Evolutionary conservation across 2,888 invertebrate species (phyloP), one percentile per base, ranked within the genome.

Genomic region (Sphaerophoria taeniata): DNA sequence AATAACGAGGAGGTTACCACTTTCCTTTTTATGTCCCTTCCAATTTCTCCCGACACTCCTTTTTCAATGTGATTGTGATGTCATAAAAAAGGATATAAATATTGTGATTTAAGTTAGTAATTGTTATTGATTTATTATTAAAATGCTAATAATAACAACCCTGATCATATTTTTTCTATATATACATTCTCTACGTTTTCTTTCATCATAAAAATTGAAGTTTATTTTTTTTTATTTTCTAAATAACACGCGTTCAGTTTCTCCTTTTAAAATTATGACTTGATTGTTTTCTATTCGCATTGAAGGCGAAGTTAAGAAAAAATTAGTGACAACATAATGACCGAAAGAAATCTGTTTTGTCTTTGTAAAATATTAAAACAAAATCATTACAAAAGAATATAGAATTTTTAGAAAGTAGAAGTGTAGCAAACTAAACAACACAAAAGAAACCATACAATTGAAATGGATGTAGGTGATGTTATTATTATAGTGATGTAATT

Each of bases 41-140:
- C 67, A 71, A 39, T 51, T 71, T 45, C 53, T 63, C 39, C 39
- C 9, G 12, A 24, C 24, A 24, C 24, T 24, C 67, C 39, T 34
- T 14, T 53, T 45, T 67, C 39, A 67, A 77, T 72, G 76, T 65
- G 65, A 58, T 75, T 72, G 76, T 65, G 65, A 58, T 75, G 81
- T 63, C 76, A 61, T 84, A 80, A 84, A 79, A 69, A 81, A 80
- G 55, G 70, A 81, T 72, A 85, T 73, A 81, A 63, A 85, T 24
- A 24, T 85, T 85, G 85, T 85, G 85, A 85, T 85, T 85, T 85
- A 85, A 85, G 85, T 85, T 85, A 85, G 81, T 85, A 77, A 81
- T 61, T 77, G 73, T 85, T 85, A 85, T 81, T 72, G 84, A 85
- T 85, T 71, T 65, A 65, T 65, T 65, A 65, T 73, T 65, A 65